Evolutionary conservation across 2,888 invertebrate species (phyloP), one percentile per base, ranked within the genome.

Genomic region (Candidula unifasciata): DNA sequence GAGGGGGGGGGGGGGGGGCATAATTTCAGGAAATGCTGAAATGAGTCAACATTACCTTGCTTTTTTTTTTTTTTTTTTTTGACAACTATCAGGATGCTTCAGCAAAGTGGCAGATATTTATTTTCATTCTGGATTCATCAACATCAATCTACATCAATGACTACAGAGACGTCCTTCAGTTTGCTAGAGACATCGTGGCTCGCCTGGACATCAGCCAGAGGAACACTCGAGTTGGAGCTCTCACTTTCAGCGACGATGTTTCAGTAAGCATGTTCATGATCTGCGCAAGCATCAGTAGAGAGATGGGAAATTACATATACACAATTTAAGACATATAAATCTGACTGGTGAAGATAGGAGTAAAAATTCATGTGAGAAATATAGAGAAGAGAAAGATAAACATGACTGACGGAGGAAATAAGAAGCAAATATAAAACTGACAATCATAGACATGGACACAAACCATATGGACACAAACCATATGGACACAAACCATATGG

Each of bases 121-220:
- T 44, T 13, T 90, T 90, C 87, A 86, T 89, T 27, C 84, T 90
- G 84, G 90, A 90, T 82, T 89, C 90, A 10, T 91, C 91, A 3
- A 90, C 88, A 80, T 91, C 91, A 66, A 91, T 92, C 85, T 91
- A 91, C 89, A 81, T 88, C 5, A 88, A 89, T 1, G 90, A 93
- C 86, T 92, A 90, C 86, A 86, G 86, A 77, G 89, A 90, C 33
- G 90, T 91, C 80, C 87, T 90, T 16, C 77, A 83, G 24, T 92
- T 92, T 82, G 89, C 91, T n/a, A 85, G 87, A 5, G 88, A 89
- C 57, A 87, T 93, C 27, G 87, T 92, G 64, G 86, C 85, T 30
- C 81, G 89, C n/a, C 90, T 92, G 71, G 90, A 90, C 44, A 85
- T 92, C 66, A 87, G 89, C 6, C 79, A 78, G 3, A 84, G 83